phyloP scores from a whole-genome alignment of 2,797 vertebrate genomes.

The Gadopsis marmoratus region DNA sequence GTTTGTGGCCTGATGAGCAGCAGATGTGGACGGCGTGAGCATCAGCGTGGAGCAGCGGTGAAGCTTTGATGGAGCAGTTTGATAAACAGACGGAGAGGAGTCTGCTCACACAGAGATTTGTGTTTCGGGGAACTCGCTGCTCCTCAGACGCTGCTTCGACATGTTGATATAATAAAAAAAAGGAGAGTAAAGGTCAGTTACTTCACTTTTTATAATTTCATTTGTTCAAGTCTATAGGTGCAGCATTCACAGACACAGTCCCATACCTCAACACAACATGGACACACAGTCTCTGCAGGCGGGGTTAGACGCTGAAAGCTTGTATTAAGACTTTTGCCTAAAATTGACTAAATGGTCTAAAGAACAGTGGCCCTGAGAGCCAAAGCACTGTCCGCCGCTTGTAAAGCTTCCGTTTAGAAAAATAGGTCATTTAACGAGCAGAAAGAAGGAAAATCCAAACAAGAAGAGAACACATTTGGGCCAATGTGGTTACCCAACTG shows the following conservation, averaged over 20 bases:
- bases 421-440: too few relatives aligned
- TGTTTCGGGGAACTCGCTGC: background rate
- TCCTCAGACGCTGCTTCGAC: background rate
- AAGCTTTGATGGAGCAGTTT: constrained; percentile 50
- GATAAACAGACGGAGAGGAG: constrained; percentile 48
- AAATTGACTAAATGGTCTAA: too few relatives aligned
- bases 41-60: constrained; percentile 41
- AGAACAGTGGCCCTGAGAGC: too few relatives aligned
- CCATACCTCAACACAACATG: background rate
- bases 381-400: too few relatives aligned
- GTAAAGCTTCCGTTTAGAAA: too few relatives aligned
- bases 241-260: background rate
- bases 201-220: background rate
- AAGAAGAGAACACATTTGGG: background rate
- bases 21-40: constrained; percentile 59
- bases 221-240: background rate
- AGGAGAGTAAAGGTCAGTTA: background rate
- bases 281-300: background rate
- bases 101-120: constrained; percentile 35
- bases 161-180: background rate
- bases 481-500: background rate
- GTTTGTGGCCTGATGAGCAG: constrained; percentile 21
- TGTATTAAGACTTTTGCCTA: background rate
- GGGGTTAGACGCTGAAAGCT: background rate
- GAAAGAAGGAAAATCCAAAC: too few relatives aligned